These are phyloP conservation scores for Pseudorasbora parva DNA, from an alignment of 2,113 vertebrate genomes.

Conservation along the genomic window DNA sequence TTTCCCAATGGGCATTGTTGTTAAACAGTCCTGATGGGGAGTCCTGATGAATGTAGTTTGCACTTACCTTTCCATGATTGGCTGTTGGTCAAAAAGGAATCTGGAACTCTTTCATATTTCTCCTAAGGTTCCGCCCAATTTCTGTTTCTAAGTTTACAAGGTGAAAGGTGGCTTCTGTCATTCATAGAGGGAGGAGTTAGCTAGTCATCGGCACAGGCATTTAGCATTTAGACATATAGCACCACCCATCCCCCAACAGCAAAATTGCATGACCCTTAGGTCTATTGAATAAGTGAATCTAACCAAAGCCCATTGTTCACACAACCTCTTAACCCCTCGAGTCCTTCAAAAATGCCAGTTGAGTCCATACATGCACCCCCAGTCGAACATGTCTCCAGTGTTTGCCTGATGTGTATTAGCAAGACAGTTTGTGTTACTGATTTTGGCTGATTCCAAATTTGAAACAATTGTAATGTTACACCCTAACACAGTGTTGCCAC, in stretches of 20 bases:
- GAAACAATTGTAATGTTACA: not conserved
- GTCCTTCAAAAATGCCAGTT: conserved; percentile 13
- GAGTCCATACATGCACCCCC: not conserved
- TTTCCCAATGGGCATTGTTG: conserved; percentile 23
- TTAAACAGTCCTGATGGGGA: not conserved
- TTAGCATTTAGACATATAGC: conserved; percentile 28
- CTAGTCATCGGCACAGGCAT: conserved; percentile 3
- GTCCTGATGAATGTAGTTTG: not conserved
- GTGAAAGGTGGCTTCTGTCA: conserved; percentile 43
- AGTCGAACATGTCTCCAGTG: not conserved
- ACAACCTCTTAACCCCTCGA: conserved; percentile 28
- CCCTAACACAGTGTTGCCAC: too few species aligned
- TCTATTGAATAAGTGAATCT: conserved; percentile 28
- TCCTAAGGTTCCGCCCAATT: conserved; percentile 21
- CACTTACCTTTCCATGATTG: conserved; percentile 6
- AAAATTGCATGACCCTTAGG: conserved; percentile 27
- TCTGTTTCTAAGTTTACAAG: conserved; percentile 18
- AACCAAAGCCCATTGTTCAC: conserved; percentile 34
- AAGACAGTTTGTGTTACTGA: not conserved
- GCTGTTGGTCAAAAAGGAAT: conserved; percentile 25
- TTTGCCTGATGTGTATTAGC: conserved; percentile 31
- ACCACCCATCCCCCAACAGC: conserved; percentile 11
- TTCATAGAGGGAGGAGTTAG: conserved; percentile 28
- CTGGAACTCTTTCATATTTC: conserved; percentile 8
- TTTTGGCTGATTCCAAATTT: not conserved